Percentiles rank a stretch among this genome's conserved stretches.
Conservation (phyloP, 2,113 vertebrate species). For the Nymphicus hollandicus region DNA sequence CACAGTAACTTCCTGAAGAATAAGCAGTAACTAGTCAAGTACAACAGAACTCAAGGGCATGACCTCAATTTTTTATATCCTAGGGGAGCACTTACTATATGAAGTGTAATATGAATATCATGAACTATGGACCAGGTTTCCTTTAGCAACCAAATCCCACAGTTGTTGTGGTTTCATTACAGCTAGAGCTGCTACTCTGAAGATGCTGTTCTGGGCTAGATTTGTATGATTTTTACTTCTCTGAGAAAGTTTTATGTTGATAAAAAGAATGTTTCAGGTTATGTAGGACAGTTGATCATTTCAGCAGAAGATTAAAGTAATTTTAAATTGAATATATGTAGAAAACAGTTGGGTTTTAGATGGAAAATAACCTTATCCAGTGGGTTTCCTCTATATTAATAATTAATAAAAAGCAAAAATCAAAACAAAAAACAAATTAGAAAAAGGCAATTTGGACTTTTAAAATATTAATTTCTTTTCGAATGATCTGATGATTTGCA, state of each 20-base stretch:
- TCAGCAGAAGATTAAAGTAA: not conserved
- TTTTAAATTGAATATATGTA: not conserved
- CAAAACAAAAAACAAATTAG: not conserved
- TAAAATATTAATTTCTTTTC: not conserved
- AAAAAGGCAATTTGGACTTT: not conserved
- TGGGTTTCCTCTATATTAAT: not conserved
- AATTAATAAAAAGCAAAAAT: not conserved
- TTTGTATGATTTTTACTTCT: not conserved
- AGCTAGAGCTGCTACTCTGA: not conserved
- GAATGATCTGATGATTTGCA: not conserved
- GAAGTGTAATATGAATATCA: not conserved
- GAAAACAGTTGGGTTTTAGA: not conserved
- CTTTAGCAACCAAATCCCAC: not conserved
- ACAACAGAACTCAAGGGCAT: not conserved
- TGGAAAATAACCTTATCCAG: not conserved
- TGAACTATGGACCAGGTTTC: not conserved
- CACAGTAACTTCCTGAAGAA: not conserved
- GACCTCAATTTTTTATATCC: not conserved
- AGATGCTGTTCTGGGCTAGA: not conserved
- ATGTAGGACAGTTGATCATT: not conserved
- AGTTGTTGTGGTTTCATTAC: not conserved
- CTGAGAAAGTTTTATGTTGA: not conserved
- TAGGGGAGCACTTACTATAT: not conserved
- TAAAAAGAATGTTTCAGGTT: not conserved
- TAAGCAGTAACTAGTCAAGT: not conserved